A percentile compares a stretch with the other conserved stretches of the same genome.
phyloP scores from a whole-genome alignment of 1,140 invertebrate genomes.

The Halictus rubicundus region DNA sequence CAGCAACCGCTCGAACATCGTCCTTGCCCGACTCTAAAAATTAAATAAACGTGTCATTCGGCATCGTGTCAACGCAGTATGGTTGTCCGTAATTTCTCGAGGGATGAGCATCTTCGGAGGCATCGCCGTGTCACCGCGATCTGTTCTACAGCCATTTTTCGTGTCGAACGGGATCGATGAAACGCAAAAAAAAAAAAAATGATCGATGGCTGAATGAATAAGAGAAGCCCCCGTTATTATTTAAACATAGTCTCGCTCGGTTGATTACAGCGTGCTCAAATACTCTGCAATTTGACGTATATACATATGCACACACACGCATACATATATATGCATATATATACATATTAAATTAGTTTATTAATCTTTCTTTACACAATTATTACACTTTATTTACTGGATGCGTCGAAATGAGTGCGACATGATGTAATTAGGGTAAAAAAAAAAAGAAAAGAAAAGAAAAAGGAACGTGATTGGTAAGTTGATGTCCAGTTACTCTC shows the following conservation, averaged over 20 bases:
- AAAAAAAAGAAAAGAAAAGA: constrained; percentile 24
- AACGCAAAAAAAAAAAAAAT: constrained; percentile 23
- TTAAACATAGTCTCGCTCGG: neutral
- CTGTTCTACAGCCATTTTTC: neutral
- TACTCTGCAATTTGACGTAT: constrained; percentile 43
- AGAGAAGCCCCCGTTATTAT: neutral
- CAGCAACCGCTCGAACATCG: neutral
- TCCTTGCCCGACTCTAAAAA: neutral
- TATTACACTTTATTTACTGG: constrained; percentile 64
- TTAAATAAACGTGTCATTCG: no score
- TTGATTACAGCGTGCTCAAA: constrained; percentile 1
- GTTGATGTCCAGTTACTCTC: neutral
- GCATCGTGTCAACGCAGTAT: no score
- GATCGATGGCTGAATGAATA: constrained; percentile 9
- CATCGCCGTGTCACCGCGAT: neutral
- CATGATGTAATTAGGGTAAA: constrained; percentile 51
- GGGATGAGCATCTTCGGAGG: neutral
- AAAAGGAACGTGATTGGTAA: constrained; percentile 32
- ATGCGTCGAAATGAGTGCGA: constrained; percentile 55
- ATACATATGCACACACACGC: constrained; percentile 40
- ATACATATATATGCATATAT: constrained; percentile 57
- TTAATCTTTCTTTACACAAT: constrained; percentile 67
- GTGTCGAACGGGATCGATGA: neutral
- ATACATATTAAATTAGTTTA: constrained; percentile 66
- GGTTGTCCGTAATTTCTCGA: no score